Conservation (phyloP, 2,113 vertebrate species). For the Gymnarchus niloticus region DNA sequence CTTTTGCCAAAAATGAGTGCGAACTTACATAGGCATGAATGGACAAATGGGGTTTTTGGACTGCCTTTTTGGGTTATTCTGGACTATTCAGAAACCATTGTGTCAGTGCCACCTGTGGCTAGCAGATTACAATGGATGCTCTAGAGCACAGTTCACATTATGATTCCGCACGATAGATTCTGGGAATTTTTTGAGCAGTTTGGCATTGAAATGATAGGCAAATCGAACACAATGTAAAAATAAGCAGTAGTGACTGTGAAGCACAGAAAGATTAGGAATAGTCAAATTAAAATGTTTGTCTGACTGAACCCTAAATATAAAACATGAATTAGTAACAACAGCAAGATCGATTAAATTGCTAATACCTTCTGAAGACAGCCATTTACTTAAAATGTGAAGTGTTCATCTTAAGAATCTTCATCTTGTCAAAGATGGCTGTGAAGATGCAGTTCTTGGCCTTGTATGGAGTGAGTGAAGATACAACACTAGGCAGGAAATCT, state of each 20-base stretch:
- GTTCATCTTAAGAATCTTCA: no score
- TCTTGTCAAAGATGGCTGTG: no score
- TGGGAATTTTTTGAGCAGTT: not conserved
- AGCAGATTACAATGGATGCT: not conserved
- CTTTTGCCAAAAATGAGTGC: not conserved
- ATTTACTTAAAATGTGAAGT: no score
- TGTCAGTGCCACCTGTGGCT: not conserved
- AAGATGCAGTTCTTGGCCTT: no score
- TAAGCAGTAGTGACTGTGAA: no score
- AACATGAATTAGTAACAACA: no score
- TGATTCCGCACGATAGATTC: not conserved
- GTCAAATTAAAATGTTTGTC: no score
- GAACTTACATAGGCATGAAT: not conserved
- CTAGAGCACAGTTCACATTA: not conserved
- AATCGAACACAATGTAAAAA: no score
- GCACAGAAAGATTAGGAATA: no score
- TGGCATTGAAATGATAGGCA: not conserved
- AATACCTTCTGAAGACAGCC: no score
- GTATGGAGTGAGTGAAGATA: not conserved
- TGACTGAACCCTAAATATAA: no score
- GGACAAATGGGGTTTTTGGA: not conserved
- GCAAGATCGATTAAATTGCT: no score
- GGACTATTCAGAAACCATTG: not conserved
- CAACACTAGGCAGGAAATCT: not conserved
- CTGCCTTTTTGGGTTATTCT: not conserved